These are phyloP conservation scores for Hemithea aestivaria DNA, from an alignment of 2,888 invertebrate species.

Conservation along the genomic window DNA sequence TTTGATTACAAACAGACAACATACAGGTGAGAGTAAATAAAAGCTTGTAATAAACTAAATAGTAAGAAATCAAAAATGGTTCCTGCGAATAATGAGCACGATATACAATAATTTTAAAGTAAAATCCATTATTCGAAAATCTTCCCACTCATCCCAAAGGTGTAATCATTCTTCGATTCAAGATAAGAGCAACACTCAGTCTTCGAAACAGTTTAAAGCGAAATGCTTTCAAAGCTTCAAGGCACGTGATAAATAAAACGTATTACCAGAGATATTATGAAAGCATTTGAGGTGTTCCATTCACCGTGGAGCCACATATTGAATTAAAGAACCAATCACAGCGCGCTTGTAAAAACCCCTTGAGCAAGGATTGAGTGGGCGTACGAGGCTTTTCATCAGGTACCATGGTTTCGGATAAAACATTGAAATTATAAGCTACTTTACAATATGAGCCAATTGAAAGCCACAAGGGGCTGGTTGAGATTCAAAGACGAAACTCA, in stretches of 20 bases:
- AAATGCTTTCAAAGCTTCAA: slow-evolving; percentile 18
- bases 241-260: slow-evolving; percentile 29
- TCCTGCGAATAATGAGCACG: too few relatives aligned
- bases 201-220: slow-evolving; percentile 2
- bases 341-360: slow-evolving; percentile 20
- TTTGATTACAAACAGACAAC: too few relatives aligned
- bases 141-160: slow-evolving; percentile 6
- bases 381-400: slow-evolving; percentile 4
- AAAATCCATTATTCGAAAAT: too few relatives aligned
- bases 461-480: too few relatives aligned
- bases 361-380: slow-evolving; percentile 4
- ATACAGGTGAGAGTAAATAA: too few relatives aligned
- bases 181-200: slow-evolving; percentile 12
- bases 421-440: background rate
- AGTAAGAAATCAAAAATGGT: too few relatives aligned
- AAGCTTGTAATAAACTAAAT: too few relatives aligned
- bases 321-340: slow-evolving; percentile 47
- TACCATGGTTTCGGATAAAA: slow-evolving; percentile 1
- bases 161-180: slow-evolving; percentile 18
- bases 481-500: too few relatives aligned
- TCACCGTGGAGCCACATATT: slow-evolving; percentile 30
- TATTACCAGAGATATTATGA: slow-evolving; percentile 29
- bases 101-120: too few relatives aligned
- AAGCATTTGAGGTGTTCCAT: slow-evolving; percentile 25
- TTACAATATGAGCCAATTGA: too few relatives aligned